Base-by-base conservation (phyloP, 2,113 vertebrate species). In the Mormyrus iriodes region DNA sequence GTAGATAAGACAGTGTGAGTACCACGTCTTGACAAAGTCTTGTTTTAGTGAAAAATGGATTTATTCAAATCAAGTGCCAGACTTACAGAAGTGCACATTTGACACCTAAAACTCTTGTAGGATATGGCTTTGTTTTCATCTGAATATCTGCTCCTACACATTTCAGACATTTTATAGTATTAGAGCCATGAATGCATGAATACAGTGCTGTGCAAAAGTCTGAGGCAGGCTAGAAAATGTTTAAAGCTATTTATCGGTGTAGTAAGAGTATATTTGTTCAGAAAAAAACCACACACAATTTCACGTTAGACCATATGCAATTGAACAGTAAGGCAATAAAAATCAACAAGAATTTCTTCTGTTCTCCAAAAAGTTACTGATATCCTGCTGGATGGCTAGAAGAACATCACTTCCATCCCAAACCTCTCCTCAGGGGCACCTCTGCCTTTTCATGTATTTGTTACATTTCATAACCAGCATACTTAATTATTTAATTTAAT, bases 21-120 rank as follows among this genome's bases (percentile, higher is more conserved):
- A 58, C 55, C 52, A n/a, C 51, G 39, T 52, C n/a, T 39, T 48
- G 53, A 39, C 55, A 87, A 65, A 46, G 55, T 46, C 86, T 27
- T n/a, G 55, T 86, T 55, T 9, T 86, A 19, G 4, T 87, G 17
- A 46, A 46, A 44, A 65, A 8, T 24, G 39, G 55, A 65, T 87
- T 87, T 65, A 87, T 87, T 61, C 86, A 65, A 53, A 87, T 87
- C 86, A 44, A 35, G 44, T 83, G 39, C n/a, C 84, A 51, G 49
- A 12, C 85, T 52, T 31, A 53, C 4, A 52, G 2, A 53, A 8
- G 35, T 61, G 39, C 35, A 58, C 52, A 44, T 61, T 87, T 35
- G 52, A 87, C 55, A 87, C 35, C 8, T 87, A 44, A 87, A 35
- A 65, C 86, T 87, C 27, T 87, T 87, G 86, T 87, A 53, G 55